phyloP scores from a whole-genome alignment of 2,113 vertebrate species.

The Lates calcarifer region DNA sequence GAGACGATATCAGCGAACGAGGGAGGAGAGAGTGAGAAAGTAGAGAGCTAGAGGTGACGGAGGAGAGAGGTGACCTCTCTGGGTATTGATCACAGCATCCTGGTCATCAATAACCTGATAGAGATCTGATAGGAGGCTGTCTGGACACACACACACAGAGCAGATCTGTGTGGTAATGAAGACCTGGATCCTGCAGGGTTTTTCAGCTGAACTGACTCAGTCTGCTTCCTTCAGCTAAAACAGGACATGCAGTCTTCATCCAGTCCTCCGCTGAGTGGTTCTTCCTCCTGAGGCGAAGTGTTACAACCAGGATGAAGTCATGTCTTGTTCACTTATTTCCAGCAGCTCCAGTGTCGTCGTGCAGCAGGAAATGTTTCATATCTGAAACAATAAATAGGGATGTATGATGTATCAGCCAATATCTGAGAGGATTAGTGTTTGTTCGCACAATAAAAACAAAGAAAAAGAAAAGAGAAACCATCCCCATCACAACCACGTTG shows the following conservation, averaged over 20 bases:
- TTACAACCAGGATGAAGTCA: no score
- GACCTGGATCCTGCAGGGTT: not conserved
- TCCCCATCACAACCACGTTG: no score
- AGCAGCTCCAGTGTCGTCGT: no score
- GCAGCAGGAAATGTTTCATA: not conserved
- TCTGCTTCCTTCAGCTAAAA: conserved; percentile 9
- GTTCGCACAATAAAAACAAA: no score
- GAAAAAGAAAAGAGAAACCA: no score
- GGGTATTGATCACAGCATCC: conserved; percentile 48
- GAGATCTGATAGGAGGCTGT: conserved; percentile 61
- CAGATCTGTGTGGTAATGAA: not conserved
- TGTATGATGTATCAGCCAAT: no score
- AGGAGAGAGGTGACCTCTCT: conserved; percentile 48
- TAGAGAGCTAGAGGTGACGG: conserved; percentile 2
- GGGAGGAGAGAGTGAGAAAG: not conserved
- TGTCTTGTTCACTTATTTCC: no score
- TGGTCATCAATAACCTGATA: conserved; percentile 63
- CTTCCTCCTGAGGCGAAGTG: not conserved
- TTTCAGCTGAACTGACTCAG: not conserved
- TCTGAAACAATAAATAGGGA: no score
- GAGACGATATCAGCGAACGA: not conserved
- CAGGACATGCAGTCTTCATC: not conserved
- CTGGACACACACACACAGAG: conserved; percentile 12
- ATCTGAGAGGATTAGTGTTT: no score
- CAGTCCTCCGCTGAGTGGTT: not conserved